A percentile compares a stretch with the other conserved stretches of the same genome.
Evolutionary conservation across 2,797 vertebrate genomes (phyloP).

Genomic region (Coracias cyanogaster): DNA sequence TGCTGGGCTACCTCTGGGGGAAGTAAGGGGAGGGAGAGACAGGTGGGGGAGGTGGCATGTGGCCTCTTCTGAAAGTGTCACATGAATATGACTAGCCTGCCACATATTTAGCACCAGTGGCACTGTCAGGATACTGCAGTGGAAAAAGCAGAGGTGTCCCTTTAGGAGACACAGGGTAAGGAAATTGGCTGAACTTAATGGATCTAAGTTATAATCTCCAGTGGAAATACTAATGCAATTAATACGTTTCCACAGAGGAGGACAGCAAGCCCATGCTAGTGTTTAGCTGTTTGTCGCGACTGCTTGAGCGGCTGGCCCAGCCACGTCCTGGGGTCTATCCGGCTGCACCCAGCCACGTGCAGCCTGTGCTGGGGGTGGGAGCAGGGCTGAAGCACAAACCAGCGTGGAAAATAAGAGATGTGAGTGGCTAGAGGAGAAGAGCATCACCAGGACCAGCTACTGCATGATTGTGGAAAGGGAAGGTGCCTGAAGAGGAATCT

Average conservation of each 20-base stretch:
- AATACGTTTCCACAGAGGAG: conserved; percentile 12
- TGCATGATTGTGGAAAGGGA: background rate
- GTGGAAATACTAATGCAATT: conserved; percentile 49
- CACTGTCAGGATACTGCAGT: background rate
- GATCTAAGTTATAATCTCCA: conserved; percentile 55
- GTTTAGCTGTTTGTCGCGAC: background rate
- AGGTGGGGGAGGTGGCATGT: background rate
- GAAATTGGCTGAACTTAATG: conserved; percentile 17
- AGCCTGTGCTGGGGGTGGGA: background rate
- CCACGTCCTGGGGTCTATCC: accelerated
- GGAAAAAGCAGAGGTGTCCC: conserved; percentile 60
- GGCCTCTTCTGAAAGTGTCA: background rate
- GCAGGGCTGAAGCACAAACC: background rate
- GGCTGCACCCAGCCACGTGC: background rate
- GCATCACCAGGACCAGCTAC: background rate
- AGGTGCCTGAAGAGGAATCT: background rate
- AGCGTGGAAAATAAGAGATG: background rate
- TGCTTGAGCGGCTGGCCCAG: background rate
- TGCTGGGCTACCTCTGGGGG: background rate
- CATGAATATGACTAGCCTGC: background rate
- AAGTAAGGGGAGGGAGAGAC: background rate
- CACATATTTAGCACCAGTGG: background rate
- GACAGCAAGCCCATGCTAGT: background rate
- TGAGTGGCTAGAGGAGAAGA: background rate
- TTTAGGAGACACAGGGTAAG: background rate